Evolutionary conservation across 2,113 vertebrate species (phyloP), one percentile per base, ranked within the genome.

Genomic region (Dipodomys ordii): DNA sequence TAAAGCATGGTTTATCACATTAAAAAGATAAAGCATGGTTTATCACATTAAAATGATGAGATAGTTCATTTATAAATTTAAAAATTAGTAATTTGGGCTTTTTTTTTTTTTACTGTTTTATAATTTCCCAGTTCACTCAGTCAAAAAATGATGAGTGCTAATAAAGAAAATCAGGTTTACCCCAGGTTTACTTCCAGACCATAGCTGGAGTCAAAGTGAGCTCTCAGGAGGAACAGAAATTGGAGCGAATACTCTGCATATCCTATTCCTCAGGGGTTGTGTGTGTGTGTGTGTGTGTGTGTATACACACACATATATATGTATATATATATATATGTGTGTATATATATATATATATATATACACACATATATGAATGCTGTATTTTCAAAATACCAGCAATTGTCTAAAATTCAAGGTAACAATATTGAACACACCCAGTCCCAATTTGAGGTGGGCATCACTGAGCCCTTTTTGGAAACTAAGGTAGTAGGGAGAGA

Each of bases 391-490:
- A 96, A 97, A 95, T 88, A 90, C 81, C 85, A 95, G 18, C 91
- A 86, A 13, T 57, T 93, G 78, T 92, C 80, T 81, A 93, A 95
- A 93, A 95, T 86, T 94, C 46, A 92, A 85, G 76, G 96, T 92
- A 90, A 76, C 95, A 94, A 87, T 72, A 93, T 77, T 86, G 92
- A 95, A 73, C 80, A 85, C 87, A 91, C 84, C 91, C 39, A 86
- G 35, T 88, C n/a, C 68, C 62, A 88, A 92, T 96, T 79, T 86
- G 72, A 85, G 10, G 1, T 81, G 46, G 96, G 85, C 94, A 94
- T 65, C 81, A 93, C 79, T 95, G 90, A 95, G 90, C 90, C 97
- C 94, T 97, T 97, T 94, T 95, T 77, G 44, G 76, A 95, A 96
- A 93, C 28, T 90, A 91, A 94, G 95, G 62, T 65, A 92, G 49